These are phyloP conservation scores for Ailuropoda melanoleuca DNA, from an alignment of 2,113 vertebrate species.

Conservation along the genomic window DNA sequence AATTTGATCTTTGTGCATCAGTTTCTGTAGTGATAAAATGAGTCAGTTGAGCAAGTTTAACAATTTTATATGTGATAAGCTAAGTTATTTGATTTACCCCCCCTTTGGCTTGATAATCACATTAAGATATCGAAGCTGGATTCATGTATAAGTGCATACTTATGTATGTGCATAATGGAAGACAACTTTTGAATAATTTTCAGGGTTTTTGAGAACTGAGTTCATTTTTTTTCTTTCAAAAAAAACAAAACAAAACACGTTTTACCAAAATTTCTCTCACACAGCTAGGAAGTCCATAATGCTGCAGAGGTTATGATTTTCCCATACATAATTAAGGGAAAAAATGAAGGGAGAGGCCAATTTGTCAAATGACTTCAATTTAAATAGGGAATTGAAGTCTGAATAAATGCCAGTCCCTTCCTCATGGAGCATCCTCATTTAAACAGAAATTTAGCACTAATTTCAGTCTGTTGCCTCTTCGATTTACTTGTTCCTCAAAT, in stretches of 20 bases:
- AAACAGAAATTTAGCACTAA: not conserved
- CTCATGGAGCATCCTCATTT: not conserved
- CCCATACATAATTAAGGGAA: not conserved
- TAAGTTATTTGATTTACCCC: not conserved
- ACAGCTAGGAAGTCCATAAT: not conserved
- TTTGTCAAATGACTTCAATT: constrained; percentile 43
- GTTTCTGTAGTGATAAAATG: not conserved
- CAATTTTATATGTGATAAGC: not conserved
- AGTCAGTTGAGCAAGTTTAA: not conserved
- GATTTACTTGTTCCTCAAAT: not conserved
- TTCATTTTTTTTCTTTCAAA: not conserved
- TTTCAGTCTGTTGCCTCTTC: not conserved
- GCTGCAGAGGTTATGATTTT: not conserved
- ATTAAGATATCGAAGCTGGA: not conserved
- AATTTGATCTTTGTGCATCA: constrained; percentile 23
- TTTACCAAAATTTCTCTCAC: not conserved
- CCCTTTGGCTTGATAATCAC: not conserved
- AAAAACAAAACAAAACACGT: not conserved
- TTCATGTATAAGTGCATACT: not conserved
- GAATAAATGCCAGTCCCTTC: not conserved
- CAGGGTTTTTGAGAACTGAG: not conserved
- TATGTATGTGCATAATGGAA: not conserved
- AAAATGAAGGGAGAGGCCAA: not conserved
- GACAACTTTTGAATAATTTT: not conserved
- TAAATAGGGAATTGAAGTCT: not conserved